These are phyloP conservation scores for Antidorcas marsupialis DNA, from an alignment of 2,113 vertebrate species.

Conservation along the genomic window DNA sequence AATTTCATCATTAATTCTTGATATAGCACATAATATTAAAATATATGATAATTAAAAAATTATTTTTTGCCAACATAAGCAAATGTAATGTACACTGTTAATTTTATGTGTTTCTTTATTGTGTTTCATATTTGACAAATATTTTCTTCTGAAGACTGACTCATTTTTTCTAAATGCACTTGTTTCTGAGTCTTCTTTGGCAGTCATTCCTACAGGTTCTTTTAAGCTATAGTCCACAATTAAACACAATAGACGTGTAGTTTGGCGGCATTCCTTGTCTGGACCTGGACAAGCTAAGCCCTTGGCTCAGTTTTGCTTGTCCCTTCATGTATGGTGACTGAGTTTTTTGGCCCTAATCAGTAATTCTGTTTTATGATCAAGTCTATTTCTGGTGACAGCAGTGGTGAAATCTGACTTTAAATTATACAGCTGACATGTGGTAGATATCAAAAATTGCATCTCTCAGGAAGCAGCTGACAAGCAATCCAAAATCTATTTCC, in stretches of 20 bases:
- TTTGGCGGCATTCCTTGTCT: background rate
- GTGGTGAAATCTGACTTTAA: background rate
- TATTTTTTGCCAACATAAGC: background rate
- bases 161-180: background rate
- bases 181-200: background rate
- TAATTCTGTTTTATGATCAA: background rate
- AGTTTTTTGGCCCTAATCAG: background rate
- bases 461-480: background rate
- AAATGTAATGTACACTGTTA: background rate
- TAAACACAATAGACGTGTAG: background rate
- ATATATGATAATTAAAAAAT: background rate
- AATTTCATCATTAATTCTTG: background rate
- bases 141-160: background rate
- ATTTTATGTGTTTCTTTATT: background rate
- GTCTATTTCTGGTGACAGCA: background rate
- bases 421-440: background rate
- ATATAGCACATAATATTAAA: background rate
- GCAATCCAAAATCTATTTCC: background rate
- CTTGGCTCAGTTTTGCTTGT: background rate
- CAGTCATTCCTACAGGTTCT: background rate
- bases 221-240: background rate
- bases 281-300: too few species aligned
- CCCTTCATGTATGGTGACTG: background rate
- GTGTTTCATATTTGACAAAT: background rate
- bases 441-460: background rate